Percentiles rank a stretch among this genome's conserved stretches.
These are phyloP conservation scores for Parotia lawesii DNA, from an alignment of 2,113 vertebrate genomes.

Conservation along the genomic window DNA sequence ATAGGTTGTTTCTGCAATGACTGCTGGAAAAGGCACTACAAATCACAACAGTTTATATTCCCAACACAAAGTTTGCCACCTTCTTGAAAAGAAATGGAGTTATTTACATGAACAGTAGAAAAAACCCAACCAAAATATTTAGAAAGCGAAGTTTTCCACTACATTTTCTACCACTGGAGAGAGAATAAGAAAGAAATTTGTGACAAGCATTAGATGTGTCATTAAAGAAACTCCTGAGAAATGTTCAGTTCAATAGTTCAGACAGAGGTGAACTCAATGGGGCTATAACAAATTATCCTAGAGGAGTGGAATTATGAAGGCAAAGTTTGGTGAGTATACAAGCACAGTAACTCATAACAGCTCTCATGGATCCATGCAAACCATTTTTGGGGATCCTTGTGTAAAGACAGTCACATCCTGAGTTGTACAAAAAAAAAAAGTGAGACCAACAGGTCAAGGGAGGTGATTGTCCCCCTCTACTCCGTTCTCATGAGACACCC, in stretches of 20 bases:
- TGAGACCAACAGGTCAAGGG: accelerated
- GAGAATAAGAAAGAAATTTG: not conserved
- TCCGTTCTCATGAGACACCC: accelerated
- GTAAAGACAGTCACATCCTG: not conserved
- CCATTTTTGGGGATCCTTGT: not conserved
- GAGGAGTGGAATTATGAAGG: not conserved
- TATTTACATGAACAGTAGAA: not conserved
- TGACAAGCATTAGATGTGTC: not conserved
- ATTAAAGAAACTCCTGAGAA: not conserved
- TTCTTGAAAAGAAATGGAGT: not conserved
- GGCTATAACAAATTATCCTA: not conserved
- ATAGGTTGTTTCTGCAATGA: not conserved
- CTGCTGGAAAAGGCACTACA: not conserved
- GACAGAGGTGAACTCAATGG: not conserved
- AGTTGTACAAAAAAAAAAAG: not conserved
- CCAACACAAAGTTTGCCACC: not conserved
- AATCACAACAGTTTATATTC: not conserved
- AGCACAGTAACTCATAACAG: not conserved
- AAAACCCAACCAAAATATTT: not conserved
- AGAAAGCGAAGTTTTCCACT: not conserved
- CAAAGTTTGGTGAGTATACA: not conserved
- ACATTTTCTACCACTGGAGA: not conserved
- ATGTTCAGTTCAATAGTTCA: not conserved
- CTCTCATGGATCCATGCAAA: not conserved
- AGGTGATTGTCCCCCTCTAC: not conserved